phyloP scores from a whole-genome alignment of 2,888 invertebrate genomes.

The Lasius platythorax region DNA sequence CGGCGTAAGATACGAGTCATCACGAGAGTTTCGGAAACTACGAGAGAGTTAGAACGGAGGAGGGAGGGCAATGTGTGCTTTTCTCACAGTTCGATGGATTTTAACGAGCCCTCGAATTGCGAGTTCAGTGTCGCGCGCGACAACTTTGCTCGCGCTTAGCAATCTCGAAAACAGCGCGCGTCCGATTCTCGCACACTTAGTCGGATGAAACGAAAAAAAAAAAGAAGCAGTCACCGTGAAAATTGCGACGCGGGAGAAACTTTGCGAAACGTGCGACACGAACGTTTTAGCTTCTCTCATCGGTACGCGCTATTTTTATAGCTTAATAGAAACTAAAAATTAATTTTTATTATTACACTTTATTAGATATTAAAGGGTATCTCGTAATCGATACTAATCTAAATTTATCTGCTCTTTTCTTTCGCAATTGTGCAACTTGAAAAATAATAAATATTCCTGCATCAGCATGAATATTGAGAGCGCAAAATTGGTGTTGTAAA shows the following conservation, averaged over 20 bases:
- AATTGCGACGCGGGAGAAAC: constrained; percentile 20
- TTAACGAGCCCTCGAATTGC: constrained; percentile 53
- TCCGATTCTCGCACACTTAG: constrained; percentile 31
- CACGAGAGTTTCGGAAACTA: constrained; percentile 23
- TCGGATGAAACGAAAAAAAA: constrained; percentile 29
- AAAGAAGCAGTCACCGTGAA: constrained; percentile 22
- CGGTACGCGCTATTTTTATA: background rate
- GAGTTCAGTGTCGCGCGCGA: constrained; percentile 17
- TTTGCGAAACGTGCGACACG: background rate
- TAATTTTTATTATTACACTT: background rate
- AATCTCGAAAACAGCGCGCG: constrained; percentile 31
- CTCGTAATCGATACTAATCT: background rate
- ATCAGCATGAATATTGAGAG: background rate
- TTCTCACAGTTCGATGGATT: constrained; percentile 47
- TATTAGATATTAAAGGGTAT: background rate
- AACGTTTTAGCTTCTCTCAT: background rate
- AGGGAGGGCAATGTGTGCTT: constrained; percentile 26
- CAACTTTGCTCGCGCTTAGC: constrained; percentile 29
- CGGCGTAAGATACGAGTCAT: background rate
- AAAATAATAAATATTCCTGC: background rate
- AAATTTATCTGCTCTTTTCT: background rate
- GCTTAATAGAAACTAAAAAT: background rate
- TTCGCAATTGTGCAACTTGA: background rate
- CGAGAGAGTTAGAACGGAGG: background rate
- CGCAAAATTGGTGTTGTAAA: background rate